Conservation (phyloP, 2,888 invertebrate genomes). For the Dasysyrphus tricinctus region DNA sequence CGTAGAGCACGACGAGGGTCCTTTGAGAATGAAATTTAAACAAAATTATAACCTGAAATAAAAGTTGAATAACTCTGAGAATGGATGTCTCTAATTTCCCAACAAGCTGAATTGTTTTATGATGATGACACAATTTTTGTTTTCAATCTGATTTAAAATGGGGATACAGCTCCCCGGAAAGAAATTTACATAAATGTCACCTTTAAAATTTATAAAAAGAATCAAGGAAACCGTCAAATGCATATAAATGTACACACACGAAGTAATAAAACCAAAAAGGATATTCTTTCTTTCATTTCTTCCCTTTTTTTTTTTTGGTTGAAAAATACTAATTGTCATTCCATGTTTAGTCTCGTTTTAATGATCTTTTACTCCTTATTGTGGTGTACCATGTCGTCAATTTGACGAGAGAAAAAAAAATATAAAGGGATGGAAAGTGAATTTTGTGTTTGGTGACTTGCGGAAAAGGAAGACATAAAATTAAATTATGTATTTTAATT, state of each 20-base stretch:
- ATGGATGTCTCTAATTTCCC: background rate
- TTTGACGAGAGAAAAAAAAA: slow-evolving; percentile 17
- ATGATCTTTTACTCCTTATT: slow-evolving; percentile 57
- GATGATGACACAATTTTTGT: background rate
- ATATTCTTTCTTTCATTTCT: slow-evolving; percentile 26
- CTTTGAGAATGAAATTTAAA: too few species aligned
- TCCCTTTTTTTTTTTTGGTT: slow-evolving; percentile 24
- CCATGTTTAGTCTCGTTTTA: slow-evolving; percentile 71
- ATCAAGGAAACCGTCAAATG: background rate
- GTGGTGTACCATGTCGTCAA: slow-evolving; percentile 64
- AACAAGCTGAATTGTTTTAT: background rate
- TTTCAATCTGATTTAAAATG: background rate
- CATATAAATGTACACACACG: background rate
- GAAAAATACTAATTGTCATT: slow-evolving; percentile 71
- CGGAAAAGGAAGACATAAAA: slow-evolving; percentile 74
- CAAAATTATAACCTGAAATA: background rate
- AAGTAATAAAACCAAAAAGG: slow-evolving; percentile 47
- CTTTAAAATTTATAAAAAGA: background rate
- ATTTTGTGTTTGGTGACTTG: slow-evolving; percentile 59
- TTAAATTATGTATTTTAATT: slow-evolving; percentile 66
- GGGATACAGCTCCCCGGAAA: background rate
- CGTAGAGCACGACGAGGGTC: too few species aligned
- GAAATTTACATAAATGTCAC: background rate
- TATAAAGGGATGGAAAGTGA: slow-evolving; percentile 61
- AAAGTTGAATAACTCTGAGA: background rate